Evolutionary conservation across 1,140 invertebrate genomes (phyloP).

Genomic region (Schmidtea mediterranea): DNA sequence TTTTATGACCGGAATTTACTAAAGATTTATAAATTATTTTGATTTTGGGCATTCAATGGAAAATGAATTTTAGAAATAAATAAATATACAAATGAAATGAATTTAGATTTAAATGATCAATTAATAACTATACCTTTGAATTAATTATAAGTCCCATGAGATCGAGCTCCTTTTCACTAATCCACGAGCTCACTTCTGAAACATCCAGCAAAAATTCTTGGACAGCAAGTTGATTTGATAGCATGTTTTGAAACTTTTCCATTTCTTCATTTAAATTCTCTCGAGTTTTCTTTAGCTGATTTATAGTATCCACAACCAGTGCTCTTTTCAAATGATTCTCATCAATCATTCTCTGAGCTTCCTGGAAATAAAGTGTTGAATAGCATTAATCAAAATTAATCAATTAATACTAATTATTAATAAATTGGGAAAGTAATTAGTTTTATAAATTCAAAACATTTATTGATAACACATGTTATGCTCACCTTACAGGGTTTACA

Average conservation of each 20-base stretch:
- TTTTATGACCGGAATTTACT: no score
- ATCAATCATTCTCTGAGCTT: conserved; percentile 65
- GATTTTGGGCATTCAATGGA: no score
- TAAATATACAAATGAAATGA: no score
- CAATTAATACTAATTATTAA: no score
- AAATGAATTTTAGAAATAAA: no score
- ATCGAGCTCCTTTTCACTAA: conserved; percentile 95
- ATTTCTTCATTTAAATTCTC: conserved; percentile 59
- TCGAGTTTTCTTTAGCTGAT: conserved; percentile 63
- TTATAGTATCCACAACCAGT: conserved; percentile 58
- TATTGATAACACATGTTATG: no score
- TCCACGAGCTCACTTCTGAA: conserved; percentile 91
- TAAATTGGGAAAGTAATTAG: no score
- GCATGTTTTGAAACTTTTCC: conserved; percentile 36
- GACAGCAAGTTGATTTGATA: conserved; percentile 40
- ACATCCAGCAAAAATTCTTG: conserved; percentile 92
- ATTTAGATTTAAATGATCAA: no score
- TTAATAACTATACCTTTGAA: conserved; percentile 52
- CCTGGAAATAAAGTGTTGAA: no score
- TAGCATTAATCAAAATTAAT: background rate
- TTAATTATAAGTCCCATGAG: conserved; percentile 92
- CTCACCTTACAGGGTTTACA: no score
- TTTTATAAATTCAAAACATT: no score
- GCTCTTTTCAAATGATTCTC: conserved; percentile 67
- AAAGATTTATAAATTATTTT: no score